phyloP scores from a whole-genome alignment of 2,797 vertebrate species.

The Acomys russatus region DNA sequence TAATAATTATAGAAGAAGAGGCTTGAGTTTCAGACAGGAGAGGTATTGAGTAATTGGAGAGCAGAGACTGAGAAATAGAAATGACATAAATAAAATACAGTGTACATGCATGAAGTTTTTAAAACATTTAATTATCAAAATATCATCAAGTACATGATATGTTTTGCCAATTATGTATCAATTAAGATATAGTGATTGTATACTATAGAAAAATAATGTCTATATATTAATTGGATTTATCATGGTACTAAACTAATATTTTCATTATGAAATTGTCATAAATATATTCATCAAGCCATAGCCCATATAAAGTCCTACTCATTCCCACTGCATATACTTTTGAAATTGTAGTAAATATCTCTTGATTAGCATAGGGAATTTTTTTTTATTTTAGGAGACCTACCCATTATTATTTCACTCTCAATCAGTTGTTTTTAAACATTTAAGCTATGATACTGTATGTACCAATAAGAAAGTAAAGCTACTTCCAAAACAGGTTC shows the following conservation, averaged over 20 bases:
- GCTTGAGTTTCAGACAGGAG: neutral
- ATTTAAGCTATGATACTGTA: neutral
- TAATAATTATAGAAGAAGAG: neutral
- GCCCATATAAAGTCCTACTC: neutral
- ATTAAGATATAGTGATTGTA: neutral
- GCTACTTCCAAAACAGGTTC: neutral
- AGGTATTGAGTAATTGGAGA: neutral
- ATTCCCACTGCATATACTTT: neutral
- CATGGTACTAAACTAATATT: neutral
- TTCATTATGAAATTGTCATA: neutral
- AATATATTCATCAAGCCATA: neutral
- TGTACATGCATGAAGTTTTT: neutral
- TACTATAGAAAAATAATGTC: neutral
- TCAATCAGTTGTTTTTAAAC: neutral
- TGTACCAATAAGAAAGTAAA: neutral
- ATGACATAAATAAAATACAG: neutral
- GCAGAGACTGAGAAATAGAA: neutral
- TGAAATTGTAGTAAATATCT: neutral
- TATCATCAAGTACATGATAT: neutral
- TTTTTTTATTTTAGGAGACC: neutral
- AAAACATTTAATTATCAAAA: neutral
- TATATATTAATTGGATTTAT: neutral
- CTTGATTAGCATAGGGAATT: neutral
- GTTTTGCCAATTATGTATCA: neutral
- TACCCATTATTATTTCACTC: neutral